Conservation (phyloP, 2,797 vertebrate genomes). For the Tokudaia tokunoshimensis region DNA sequence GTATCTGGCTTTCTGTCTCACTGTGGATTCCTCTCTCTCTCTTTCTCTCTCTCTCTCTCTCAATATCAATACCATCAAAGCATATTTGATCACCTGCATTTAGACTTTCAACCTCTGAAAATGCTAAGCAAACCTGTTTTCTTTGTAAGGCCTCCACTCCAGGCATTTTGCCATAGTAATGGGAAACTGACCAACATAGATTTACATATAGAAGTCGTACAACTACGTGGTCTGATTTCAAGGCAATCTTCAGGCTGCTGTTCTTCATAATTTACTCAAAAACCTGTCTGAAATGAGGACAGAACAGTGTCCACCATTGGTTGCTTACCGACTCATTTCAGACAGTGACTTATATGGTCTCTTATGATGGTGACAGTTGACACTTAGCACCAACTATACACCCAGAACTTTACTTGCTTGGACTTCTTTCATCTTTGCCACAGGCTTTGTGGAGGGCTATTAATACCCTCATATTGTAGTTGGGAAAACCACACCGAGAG, state of each 20-base stretch:
- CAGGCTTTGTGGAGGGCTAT: not conserved
- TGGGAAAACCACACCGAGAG: not conserved
- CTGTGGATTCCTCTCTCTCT: not conserved
- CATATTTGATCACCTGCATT: not conserved
- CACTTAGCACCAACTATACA: not conserved
- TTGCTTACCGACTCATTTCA: not conserved
- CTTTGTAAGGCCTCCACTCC: not conserved
- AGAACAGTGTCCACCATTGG: not conserved
- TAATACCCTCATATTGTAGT: not conserved
- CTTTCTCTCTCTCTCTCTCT: not conserved
- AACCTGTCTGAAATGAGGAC: not conserved
- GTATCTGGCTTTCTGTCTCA: not conserved
- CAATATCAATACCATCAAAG: not conserved
- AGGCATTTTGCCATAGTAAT: not conserved
- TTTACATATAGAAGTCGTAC: not conserved
- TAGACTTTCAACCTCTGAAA: not conserved
- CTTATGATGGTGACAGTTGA: not conserved
- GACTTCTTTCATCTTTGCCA: not conserved
- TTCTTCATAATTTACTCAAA: constrained; percentile 11
- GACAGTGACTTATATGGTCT: not conserved
- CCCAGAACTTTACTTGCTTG: not conserved
- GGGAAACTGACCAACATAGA: not conserved
- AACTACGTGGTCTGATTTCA: not conserved
- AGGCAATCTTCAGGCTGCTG: not conserved
- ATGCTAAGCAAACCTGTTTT: not conserved